phyloP scores from a whole-genome alignment of 1,140 invertebrate genomes.

The Lerema accius region DNA sequence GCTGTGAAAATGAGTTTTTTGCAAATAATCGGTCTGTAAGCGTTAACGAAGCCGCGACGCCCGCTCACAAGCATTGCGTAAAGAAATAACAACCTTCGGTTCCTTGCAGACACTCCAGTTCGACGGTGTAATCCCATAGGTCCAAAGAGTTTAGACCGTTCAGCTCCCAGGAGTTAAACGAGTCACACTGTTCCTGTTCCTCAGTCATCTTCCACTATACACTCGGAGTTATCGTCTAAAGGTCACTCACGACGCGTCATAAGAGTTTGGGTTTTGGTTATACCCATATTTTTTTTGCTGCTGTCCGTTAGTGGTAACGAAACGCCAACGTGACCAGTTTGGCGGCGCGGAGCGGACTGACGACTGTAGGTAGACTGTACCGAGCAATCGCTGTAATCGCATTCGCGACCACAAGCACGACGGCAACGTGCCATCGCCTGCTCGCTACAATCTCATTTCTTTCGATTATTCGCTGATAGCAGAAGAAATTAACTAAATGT shows the following conservation, averaged over 20 bases:
- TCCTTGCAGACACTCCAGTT: conserved; percentile 89
- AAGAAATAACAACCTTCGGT: conserved; percentile 85
- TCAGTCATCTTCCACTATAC: conserved; percentile 62
- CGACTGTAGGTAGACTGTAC: too few species aligned
- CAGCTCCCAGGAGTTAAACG: conserved; percentile 79
- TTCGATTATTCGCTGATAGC: conserved; percentile 61
- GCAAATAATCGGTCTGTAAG: conserved; percentile 52
- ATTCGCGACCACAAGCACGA: conserved; percentile 38
- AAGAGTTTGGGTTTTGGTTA: conserved; percentile 46
- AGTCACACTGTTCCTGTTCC: conserved; percentile 70
- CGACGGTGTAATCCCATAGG: conserved; percentile 92
- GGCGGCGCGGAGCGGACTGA: conserved; percentile 66
- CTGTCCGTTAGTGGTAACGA: conserved; percentile 29
- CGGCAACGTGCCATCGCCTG: conserved; percentile 55
- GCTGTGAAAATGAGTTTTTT: conserved; percentile 45
- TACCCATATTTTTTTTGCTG: conserved; percentile 53
- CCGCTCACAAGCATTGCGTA: conserved; percentile 65
- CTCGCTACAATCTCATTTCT: conserved; percentile 70
- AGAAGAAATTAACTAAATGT: conserved; percentile 65
- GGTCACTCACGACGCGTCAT: conserved; percentile 54
- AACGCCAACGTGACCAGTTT: conserved; percentile 50
- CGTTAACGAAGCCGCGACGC: conserved; percentile 45
- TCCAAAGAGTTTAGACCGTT: conserved; percentile 88
- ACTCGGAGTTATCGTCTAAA: conserved; percentile 41
- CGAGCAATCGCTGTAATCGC: background rate